A percentile compares a stretch with the other conserved stretches of the same genome.
phyloP scores from a whole-genome alignment of 2,888 invertebrate species.

The Geophilus truncorum region DNA sequence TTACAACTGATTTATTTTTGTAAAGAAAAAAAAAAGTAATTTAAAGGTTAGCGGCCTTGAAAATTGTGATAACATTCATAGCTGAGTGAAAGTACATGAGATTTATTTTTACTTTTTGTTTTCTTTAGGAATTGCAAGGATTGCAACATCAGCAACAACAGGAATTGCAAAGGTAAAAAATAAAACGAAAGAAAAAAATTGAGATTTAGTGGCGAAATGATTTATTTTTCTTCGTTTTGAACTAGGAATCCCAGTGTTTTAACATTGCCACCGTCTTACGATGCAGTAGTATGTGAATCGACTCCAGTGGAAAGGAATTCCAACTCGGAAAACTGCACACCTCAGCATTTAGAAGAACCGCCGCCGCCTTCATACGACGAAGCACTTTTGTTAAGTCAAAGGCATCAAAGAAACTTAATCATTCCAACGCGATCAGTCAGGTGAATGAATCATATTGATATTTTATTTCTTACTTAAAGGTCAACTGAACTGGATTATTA shows the following conservation, averaged over 20 bases:
- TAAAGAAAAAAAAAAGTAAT: too few relatives aligned
- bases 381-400: constrained; percentile 39
- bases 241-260: constrained; percentile 39
- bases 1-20: too few relatives aligned
- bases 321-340: too few relatives aligned
- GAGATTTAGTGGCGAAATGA: background rate
- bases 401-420: background rate
- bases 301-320: constrained; percentile 6
- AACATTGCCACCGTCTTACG: constrained; percentile 40
- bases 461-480: too few relatives aligned
- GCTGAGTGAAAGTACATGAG: too few relatives aligned
- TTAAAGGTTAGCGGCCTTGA: too few relatives aligned
- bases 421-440: background rate
- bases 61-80: too few relatives aligned
- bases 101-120: background rate
- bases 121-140: constrained; percentile 30
- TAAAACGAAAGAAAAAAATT: background rate
- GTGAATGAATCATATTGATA: background rate
- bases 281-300: constrained; percentile 37
- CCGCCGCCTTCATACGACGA: constrained; percentile 41
- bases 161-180: background rate
- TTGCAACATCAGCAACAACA: constrained; percentile 23
- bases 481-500: too few relatives aligned
- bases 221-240: too few relatives aligned
- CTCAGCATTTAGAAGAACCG: constrained; percentile 37